These are phyloP conservation scores for Autographa pulchrina DNA, from an alignment of 2,888 invertebrate species.

Conservation along the genomic window DNA sequence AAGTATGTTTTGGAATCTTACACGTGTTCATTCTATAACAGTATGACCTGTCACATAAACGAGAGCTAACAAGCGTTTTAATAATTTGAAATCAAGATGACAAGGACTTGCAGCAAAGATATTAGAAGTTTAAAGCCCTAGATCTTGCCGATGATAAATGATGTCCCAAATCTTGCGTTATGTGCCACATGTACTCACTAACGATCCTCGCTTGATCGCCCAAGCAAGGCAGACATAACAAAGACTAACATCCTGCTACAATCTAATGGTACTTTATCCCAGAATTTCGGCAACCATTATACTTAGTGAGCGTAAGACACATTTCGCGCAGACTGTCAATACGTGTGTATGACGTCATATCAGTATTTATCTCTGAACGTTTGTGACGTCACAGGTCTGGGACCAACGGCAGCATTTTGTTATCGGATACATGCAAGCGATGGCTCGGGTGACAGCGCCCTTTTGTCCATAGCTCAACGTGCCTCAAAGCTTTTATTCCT, in stretches of 20 bases:
- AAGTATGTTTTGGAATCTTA: too few species aligned
- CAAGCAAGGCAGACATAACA: conserved; percentile 70
- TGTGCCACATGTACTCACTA: conserved; percentile 41
- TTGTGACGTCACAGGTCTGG: conserved; percentile 64
- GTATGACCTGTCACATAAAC: too few species aligned
- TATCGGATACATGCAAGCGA: conserved; percentile 68
- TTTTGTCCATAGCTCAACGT: conserved; percentile 60
- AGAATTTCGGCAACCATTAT: conserved; percentile 53
- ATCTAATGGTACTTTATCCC: conserved; percentile 62
- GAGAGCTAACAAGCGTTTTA: too few species aligned
- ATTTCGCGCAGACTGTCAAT: conserved; percentile 39
- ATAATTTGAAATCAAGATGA: not conserved
- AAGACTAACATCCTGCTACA: conserved; percentile 55
- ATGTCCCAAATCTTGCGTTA: conserved; percentile 44
- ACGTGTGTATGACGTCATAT: conserved; percentile 55
- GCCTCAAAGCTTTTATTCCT: conserved; percentile 68
- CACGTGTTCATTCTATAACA: too few species aligned
- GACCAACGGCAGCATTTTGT: conserved; percentile 62
- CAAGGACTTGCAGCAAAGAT: not conserved
- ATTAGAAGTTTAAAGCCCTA: not conserved
- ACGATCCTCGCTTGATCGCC: conserved; percentile 68
- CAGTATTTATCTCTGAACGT: conserved; percentile 60
- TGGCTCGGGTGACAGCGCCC: conserved; percentile 60
- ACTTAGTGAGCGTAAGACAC: conserved; percentile 23
- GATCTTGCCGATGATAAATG: conserved; percentile 15